Conservation (phyloP, 2,113 vertebrate genomes). For the Dasyurus viverrinus region DNA sequence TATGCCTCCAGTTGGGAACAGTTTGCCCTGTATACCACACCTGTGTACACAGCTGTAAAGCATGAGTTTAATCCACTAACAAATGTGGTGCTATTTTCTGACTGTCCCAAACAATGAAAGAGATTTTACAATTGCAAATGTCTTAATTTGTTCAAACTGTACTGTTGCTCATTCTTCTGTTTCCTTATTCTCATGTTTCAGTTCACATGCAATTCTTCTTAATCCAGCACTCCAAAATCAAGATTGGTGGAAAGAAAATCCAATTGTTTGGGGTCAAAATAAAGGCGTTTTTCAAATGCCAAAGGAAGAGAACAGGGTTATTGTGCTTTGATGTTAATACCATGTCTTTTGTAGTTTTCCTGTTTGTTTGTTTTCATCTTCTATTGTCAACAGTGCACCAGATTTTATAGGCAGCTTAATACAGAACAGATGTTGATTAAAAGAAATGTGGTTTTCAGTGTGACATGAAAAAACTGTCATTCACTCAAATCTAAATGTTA, state of each 20-base stretch:
- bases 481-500: constrained; percentile 71
- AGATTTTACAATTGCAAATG: constrained; percentile 22
- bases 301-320: constrained; percentile 60
- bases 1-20: neutral
- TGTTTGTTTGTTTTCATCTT: constrained; percentile 83
- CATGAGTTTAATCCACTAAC: neutral
- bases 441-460: constrained; percentile 81
- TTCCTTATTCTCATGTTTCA: neutral
- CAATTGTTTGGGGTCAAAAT: constrained; percentile 71
- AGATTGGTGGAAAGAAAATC: constrained; percentile 67
- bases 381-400: constrained; percentile 70
- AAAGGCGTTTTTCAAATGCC: constrained; percentile 75
- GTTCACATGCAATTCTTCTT: constrained; percentile 17
- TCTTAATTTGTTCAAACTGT: constrained; percentile 46
- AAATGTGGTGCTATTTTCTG: constrained; percentile 7
- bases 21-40: neutral
- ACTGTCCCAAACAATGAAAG: constrained; percentile 2
- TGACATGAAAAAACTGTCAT: constrained; percentile 79
- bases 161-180: neutral
- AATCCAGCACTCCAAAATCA: constrained; percentile 57
- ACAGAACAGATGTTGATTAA: constrained; percentile 84
- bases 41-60: neutral
- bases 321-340: constrained; percentile 79
- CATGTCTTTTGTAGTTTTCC: constrained; percentile 74
- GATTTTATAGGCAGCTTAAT: constrained; percentile 81